Evolutionary conservation across 2,888 invertebrate species (phyloP).

Genomic region (Chouioia cunea): DNA sequence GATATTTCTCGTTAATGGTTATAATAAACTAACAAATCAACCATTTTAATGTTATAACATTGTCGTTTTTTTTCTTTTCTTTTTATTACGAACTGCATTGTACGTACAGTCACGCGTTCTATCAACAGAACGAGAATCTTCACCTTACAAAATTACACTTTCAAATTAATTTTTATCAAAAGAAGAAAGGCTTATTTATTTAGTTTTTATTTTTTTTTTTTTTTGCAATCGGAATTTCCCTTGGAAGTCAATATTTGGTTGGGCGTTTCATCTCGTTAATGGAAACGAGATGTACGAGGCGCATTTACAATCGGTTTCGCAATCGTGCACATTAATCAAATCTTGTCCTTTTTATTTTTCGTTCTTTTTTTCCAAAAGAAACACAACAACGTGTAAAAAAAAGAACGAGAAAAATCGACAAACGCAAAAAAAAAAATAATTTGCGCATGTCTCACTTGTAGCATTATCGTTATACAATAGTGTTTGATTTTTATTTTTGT

Average conservation of each 20-base stretch:
- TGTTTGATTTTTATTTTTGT: background rate
- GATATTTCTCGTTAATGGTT: background rate
- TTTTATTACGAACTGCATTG: conserved; percentile 45
- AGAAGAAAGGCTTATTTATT: conserved; percentile 33
- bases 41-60: conserved; percentile 41
- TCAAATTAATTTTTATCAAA: conserved; percentile 45
- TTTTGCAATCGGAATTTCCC: background rate
- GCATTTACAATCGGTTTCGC: too few species aligned
- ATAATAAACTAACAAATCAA: conserved; percentile 28
- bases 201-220: conserved; percentile 16
- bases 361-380: conserved; percentile 2
- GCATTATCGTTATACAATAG: conserved; percentile 6
- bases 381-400: too few species aligned
- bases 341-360: too few species aligned
- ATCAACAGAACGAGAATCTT: conserved; percentile 43
- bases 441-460: background rate
- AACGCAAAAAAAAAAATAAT: too few species aligned
- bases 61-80: too few species aligned
- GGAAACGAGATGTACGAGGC: too few species aligned
- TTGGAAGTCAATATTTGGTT: conserved; percentile 39
- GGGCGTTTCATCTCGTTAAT: too few species aligned
- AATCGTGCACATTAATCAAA: too few species aligned
- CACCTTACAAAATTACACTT: conserved; percentile 45
- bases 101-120: conserved; percentile 43
- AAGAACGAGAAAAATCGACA: too few species aligned